phyloP scores from a whole-genome alignment of 2,113 vertebrate genomes.

The Eulacestoma nigropectus region DNA sequence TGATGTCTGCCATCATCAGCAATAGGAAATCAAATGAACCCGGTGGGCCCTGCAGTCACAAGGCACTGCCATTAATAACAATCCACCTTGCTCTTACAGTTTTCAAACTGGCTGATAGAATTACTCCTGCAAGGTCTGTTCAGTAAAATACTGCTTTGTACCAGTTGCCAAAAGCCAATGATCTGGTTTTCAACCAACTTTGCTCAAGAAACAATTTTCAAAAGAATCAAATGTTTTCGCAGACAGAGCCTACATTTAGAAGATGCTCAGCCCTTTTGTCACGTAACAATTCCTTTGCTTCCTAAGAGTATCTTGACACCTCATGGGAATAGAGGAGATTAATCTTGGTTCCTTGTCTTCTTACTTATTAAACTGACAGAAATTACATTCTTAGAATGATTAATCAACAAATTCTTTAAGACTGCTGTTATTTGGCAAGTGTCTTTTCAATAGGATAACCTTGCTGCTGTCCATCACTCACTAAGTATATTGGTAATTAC shows the following conservation, averaged over 20 bases:
- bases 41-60: slow-evolving; percentile 82
- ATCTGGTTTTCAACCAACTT: not conserved
- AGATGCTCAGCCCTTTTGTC: not conserved
- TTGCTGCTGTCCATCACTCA: not conserved
- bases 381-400: not conserved
- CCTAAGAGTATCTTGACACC: not conserved
- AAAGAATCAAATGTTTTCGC: not conserved
- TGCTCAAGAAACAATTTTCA: not conserved
- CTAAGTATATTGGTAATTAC: not conserved
- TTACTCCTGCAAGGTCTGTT: not conserved
- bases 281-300: not conserved
- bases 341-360: not conserved
- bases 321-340: not conserved
- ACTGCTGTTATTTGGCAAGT: not conserved
- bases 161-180: not conserved
- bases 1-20: slow-evolving; percentile 94
- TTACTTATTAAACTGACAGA: not conserved
- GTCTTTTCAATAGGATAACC: not conserved
- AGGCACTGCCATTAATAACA: not conserved
- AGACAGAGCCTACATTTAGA: not conserved
- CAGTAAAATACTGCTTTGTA: not conserved
- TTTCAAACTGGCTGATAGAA: not conserved
- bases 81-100: not conserved
- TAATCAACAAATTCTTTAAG: not conserved
- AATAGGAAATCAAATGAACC: slow-evolving; percentile 96